Percentiles rank a stretch among this genome's conserved stretches.
These are phyloP conservation scores for Semnornis frantzii DNA, from an alignment of 2,113 vertebrate genomes.

Conservation along the genomic window DNA sequence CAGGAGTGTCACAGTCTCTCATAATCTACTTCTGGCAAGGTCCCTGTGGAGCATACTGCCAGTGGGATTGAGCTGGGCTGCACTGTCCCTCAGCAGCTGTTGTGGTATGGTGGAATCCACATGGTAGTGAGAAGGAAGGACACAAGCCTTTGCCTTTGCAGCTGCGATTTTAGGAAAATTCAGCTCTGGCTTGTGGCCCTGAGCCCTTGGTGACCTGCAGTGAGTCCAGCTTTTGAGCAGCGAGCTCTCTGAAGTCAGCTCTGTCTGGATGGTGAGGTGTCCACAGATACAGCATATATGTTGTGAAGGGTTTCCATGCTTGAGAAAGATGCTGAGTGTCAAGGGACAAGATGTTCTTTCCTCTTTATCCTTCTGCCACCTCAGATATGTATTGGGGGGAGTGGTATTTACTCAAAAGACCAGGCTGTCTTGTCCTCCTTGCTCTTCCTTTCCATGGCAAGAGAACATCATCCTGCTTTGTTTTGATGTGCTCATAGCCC, in stretches of 20 bases:
- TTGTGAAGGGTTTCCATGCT: neutral
- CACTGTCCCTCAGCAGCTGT: neutral
- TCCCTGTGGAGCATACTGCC: neutral
- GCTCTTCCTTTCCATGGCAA: neutral
- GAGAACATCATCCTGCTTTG: neutral
- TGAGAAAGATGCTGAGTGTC: neutral
- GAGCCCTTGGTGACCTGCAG: neutral
- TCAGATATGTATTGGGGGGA: neutral
- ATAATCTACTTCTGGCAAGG: neutral
- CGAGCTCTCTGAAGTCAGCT: neutral
- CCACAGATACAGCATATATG: rapidly evolving
- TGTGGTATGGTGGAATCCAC: neutral
- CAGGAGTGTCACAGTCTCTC: neutral
- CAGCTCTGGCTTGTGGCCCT: neutral
- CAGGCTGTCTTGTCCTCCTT: neutral
- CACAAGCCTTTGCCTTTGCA: neutral
- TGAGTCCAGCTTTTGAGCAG: neutral
- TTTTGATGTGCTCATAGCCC: neutral
- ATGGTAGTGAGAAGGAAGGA: neutral
- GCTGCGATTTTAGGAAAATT: neutral
- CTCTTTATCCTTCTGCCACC: neutral
- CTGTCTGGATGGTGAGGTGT: neutral
- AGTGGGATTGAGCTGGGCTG: rapidly evolving
- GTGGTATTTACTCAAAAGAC: neutral
- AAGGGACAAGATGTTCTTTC: neutral